Conservation (phyloP, 2,888 invertebrate species). For the Falcaria lacertinaria region DNA sequence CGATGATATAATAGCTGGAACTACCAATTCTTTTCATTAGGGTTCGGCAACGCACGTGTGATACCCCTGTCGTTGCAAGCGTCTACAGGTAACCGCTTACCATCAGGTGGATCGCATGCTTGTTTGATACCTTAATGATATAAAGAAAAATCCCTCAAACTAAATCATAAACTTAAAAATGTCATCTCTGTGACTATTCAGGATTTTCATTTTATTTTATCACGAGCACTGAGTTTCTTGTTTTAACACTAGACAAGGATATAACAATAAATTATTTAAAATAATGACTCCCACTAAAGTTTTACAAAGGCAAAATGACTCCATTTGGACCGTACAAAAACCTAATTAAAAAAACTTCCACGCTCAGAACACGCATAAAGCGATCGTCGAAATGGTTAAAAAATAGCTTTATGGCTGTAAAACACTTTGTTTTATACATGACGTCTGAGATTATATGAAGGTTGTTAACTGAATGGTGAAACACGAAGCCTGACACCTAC, state of each 20-base stretch:
- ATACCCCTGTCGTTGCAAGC: no score
- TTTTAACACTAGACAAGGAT: background rate
- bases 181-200: no score
- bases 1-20: no score
- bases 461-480: constrained; percentile 13
- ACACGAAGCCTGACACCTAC: background rate
- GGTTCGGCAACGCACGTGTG: no score
- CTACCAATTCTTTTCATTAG: no score
- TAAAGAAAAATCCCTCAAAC: no score
- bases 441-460: constrained; percentile 18
- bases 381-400: background rate
- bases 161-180: no score
- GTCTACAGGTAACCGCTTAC: no score
- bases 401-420: background rate
- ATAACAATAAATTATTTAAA: background rate
- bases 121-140: no score
- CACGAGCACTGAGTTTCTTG: no score
- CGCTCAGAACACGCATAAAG: background rate
- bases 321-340: constrained; percentile 1
- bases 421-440: constrained; percentile 3
- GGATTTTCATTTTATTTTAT: no score
- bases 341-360: background rate
- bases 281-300: background rate
- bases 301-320: background rate
- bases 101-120: no score